phyloP scores from a whole-genome alignment of 2,888 invertebrate genomes.

The Xestia sexstrigata region DNA sequence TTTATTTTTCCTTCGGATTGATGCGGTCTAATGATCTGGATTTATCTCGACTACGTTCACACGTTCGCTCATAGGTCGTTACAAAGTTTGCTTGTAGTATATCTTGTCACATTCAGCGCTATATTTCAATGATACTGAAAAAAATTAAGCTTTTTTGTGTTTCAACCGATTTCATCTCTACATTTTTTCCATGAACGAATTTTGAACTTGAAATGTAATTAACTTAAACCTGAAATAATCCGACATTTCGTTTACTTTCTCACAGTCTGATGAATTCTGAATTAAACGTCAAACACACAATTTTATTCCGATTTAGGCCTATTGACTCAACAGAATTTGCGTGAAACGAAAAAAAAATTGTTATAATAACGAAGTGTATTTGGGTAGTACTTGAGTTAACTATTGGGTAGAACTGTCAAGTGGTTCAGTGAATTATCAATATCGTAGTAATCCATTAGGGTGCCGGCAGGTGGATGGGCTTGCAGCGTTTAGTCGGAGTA shows the following conservation, averaged over 20 bases:
- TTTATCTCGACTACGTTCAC: conserved; percentile 60
- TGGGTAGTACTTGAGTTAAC: conserved; percentile 42
- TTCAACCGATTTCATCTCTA: conserved; percentile 12
- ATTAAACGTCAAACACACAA: conserved; percentile 42
- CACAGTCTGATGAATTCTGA: conserved; percentile 29
- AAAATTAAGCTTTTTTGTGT: conserved; percentile 3
- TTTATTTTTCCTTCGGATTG: conserved; percentile 62
- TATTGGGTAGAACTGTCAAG: conserved; percentile 47
- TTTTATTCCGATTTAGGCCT: conserved; percentile 23
- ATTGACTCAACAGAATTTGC: conserved; percentile 22
- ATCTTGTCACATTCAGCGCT: conserved; percentile 34
- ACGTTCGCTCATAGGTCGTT: conserved; percentile 50
- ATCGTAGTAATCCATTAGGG: conserved; percentile 59
- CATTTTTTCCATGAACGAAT: conserved; percentile 8
- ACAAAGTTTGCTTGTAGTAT: conserved; percentile 45
- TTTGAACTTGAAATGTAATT: conserved; percentile 35
- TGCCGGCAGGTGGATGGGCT: conserved; percentile 51
- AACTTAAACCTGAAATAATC: conserved; percentile 33
- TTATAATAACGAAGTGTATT: conserved; percentile 47
- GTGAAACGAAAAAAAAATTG: conserved; percentile 23
- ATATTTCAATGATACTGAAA: conserved; percentile 33
- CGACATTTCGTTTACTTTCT: conserved; percentile 25
- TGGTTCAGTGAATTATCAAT: conserved; percentile 55
- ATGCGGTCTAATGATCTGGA: conserved; percentile 67
- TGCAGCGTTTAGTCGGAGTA: conserved; percentile 46